Percentiles rank a stretch among this genome's conserved stretches.
phyloP scores from a whole-genome alignment of 2,113 vertebrate genomes.

The Amia ocellicauda region DNA sequence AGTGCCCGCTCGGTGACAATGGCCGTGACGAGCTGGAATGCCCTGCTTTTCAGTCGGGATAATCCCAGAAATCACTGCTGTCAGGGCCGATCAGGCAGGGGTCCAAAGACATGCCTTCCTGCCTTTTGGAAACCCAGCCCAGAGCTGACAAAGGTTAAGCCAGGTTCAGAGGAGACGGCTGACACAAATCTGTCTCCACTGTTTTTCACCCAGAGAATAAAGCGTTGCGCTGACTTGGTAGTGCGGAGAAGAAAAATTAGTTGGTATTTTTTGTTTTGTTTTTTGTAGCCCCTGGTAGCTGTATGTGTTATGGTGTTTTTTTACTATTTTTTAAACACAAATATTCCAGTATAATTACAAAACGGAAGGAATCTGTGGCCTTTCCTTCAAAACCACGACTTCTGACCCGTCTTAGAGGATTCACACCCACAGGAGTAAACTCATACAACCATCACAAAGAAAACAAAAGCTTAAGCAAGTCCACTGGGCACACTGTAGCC shows the following conservation, averaged over 20 bases:
- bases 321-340: no score
- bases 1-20: constrained; percentile 55
- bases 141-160: constrained; percentile 39
- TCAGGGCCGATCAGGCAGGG: constrained; percentile 55
- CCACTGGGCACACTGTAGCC: no score
- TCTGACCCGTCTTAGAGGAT: no score
- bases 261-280: no score
- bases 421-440: no score
- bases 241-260: constrained; percentile 24
- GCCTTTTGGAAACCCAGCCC: constrained; percentile 46
- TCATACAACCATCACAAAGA: no score
- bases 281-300: constrained; percentile 22
- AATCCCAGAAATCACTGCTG: constrained; percentile 58
- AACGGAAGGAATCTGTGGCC: no score
- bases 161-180: constrained; percentile 40
- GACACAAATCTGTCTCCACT: constrained; percentile 48
- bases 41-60: constrained; percentile 56
- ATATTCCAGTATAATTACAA: no score
- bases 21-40: constrained; percentile 53
- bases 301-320: not conserved
- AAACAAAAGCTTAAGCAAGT: no score
- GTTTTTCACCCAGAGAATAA: constrained; percentile 48
- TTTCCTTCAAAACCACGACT: no score
- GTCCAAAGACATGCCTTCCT: constrained; percentile 46
- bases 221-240: constrained; percentile 62